Evolutionary conservation across 2,888 invertebrate species (phyloP), one percentile per base, ranked within the genome.

Genomic region (Theodoxus fluviatilis): DNA sequence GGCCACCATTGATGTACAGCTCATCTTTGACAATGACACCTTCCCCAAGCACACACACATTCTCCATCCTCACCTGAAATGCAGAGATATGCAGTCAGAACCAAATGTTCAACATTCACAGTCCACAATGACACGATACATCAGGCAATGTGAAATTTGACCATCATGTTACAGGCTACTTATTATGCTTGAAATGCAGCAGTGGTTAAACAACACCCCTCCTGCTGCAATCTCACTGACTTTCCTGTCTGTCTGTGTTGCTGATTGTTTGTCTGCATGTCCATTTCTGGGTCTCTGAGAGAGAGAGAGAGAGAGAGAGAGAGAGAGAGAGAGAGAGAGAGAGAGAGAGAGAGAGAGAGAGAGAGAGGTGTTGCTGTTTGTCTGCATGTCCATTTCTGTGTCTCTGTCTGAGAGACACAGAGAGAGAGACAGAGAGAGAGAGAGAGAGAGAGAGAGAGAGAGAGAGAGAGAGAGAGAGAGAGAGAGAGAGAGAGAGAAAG

Each of bases 1-100:
- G 95, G 0, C 98, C 98, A 0, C 98, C 98, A 84, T 99, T 99
- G 71, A 99, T 92, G 85, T 98, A 99, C 0, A 99, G 90, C 87
- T 99, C 99, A 86, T 99, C 99, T 85, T 97, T 95, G 0, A 99
- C 97, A 67, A 95, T 95, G 18, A 99, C 99, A 87, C 99, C 98
- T 88, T 99, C 98, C 0, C 99, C 99, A 0, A 99, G 90, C 0
- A 99, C 98, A 0, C 96, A 95, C 63, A 92, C 95, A 85, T 98
- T 98, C 88, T 99, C 98, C 92, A 99, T 94, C 64, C 98, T 91
- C 0, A 96, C 89, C 89, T 89, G 77, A 15, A 74, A 74, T 28
- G 31, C 28, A 59, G 61, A n/a, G n/a, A n/a, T n/a, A n/a, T n/a
- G n/a, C n/a, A n/a, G n/a, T n/a, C n/a, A n/a, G n/a, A n/a, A n/a